Conservation (phyloP, 2,888 invertebrate species). For the Esperia sulphurella region DNA sequence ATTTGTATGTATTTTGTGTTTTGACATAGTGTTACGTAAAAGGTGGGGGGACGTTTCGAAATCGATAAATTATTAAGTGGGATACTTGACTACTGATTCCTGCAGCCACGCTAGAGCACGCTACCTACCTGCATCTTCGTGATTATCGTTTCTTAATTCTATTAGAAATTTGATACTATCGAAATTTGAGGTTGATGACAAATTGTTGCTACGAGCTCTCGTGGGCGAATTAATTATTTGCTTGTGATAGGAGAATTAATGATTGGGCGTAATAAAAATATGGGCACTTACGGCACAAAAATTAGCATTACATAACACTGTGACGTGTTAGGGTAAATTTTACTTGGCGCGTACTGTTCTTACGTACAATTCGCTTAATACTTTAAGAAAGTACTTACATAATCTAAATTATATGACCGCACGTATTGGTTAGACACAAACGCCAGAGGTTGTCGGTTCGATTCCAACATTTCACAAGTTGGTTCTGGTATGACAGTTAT, state of each 20-base stretch:
- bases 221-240: not conserved
- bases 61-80: slow-evolving; percentile 57
- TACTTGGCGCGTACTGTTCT: not conserved
- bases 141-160: not conserved
- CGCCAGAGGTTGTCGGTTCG: too few relatives aligned
- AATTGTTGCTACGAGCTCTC: slow-evolving; percentile 2
- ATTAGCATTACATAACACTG: slow-evolving; percentile 51
- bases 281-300: slow-evolving; percentile 12
- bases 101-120: slow-evolving; percentile 2
- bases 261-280: slow-evolving; percentile 10
- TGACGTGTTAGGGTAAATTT: slow-evolving; percentile 38
- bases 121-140: too few relatives aligned
- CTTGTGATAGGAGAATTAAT: not conserved
- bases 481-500: too few relatives aligned
- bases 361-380: too few relatives aligned
- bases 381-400: too few relatives aligned
- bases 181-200: slow-evolving; percentile 7
- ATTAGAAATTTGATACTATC: not conserved
- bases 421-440: too few relatives aligned
- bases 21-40: slow-evolving; percentile 56
- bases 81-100: slow-evolving; percentile 18
- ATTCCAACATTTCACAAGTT: too few relatives aligned
- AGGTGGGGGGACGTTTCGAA: slow-evolving; percentile 31
- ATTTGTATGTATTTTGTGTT: slow-evolving; percentile 26
- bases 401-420: too few relatives aligned